Evolutionary conservation across 2,113 vertebrate species (phyloP).

Genomic region (Rhinopomastus cyanomelas): DNA sequence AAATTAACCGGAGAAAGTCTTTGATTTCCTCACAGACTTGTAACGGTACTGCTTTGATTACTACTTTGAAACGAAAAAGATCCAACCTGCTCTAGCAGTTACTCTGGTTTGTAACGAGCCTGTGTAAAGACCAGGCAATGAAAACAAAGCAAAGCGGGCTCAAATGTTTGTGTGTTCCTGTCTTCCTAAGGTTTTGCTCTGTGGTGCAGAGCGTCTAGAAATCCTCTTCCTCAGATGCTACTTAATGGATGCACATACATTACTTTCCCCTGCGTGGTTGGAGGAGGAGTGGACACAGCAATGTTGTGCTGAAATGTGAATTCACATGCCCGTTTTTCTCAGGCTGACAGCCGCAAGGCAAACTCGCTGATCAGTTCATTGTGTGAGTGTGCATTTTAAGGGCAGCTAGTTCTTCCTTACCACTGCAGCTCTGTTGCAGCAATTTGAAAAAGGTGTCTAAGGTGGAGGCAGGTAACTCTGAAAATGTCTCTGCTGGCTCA

Average conservation of each 20-base stretch:
- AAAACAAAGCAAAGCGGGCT: background rate
- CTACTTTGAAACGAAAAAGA: background rate
- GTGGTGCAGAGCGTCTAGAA: background rate
- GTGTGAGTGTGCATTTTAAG: constrained; percentile 35
- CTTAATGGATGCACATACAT: background rate
- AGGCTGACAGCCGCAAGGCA: background rate
- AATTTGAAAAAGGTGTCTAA: constrained; percentile 39
- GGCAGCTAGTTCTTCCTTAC: constrained; percentile 9
- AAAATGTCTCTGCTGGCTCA: constrained; percentile 19
- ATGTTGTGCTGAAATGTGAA: background rate
- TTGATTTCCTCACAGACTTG: background rate
- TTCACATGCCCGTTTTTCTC: background rate
- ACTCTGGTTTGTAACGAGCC: background rate
- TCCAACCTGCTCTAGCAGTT: background rate
- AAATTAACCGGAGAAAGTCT: background rate
- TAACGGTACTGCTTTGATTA: background rate
- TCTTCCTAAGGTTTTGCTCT: background rate
- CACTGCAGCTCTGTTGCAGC: background rate
- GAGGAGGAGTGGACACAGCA: background rate
- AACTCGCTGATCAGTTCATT: background rate
- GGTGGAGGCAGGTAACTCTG: constrained; percentile 24
- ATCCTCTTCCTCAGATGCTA: background rate
- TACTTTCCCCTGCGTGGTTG: background rate
- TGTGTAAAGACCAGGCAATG: background rate
- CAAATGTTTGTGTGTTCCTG: background rate